These are phyloP conservation scores for Periophthalmus modestus DNA, from an alignment of 2,113 vertebrate genomes.

Conservation along the genomic window DNA sequence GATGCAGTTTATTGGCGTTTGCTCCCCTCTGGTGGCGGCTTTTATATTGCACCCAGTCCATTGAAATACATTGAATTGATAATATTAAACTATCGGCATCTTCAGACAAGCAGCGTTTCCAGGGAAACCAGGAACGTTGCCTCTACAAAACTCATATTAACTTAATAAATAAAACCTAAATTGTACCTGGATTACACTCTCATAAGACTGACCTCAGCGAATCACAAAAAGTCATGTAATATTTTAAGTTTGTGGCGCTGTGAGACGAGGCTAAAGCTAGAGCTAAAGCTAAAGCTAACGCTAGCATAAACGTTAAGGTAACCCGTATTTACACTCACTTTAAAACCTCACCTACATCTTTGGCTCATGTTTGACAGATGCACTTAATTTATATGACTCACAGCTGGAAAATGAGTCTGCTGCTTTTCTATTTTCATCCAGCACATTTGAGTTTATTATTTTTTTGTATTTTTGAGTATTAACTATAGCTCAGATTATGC, in stretches of 20 bases:
- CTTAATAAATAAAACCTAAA: too few relatives aligned
- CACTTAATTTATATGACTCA: not conserved
- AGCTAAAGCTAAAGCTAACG: too few relatives aligned
- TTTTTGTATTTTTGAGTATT: not conserved
- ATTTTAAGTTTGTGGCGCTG: too few relatives aligned
- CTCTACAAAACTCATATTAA: too few relatives aligned
- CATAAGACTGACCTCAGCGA: too few relatives aligned
- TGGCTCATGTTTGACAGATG: not conserved
- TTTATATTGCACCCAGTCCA: conserved; percentile 21
- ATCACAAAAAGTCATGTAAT: too few relatives aligned
- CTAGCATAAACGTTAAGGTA: too few relatives aligned
- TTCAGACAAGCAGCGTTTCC: too few relatives aligned
- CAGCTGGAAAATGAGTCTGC: not conserved
- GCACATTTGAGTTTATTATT: not conserved
- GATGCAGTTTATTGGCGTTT: conserved; percentile 23
- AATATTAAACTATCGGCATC: not conserved
- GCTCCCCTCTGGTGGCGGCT: conserved; percentile 52
- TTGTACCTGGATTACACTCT: too few relatives aligned
- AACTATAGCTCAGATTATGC: not conserved
- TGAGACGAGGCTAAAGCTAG: too few relatives aligned
- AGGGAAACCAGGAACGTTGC: too few relatives aligned
- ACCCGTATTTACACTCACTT: too few relatives aligned
- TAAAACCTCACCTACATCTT: not conserved
- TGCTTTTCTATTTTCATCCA: not conserved
- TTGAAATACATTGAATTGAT: not conserved